These are phyloP conservation scores for Amphipoea oculea DNA, from an alignment of 2,888 invertebrate genomes.

Conservation along the genomic window DNA sequence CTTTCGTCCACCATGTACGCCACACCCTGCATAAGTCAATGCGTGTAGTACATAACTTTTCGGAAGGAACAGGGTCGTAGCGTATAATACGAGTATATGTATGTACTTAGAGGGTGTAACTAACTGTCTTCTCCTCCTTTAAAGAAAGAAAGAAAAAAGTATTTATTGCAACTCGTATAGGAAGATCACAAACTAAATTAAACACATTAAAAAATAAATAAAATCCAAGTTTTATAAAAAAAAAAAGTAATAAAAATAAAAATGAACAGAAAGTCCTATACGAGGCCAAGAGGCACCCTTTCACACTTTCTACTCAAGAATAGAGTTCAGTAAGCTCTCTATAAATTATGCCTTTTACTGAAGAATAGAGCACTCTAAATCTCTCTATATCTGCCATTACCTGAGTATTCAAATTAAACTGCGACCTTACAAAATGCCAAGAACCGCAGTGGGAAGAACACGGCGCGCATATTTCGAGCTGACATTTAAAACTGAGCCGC, in stretches of 20 bases:
- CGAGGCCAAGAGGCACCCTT: too few relatives aligned
- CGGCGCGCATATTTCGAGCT: conserved; percentile 5
- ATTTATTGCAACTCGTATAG: too few relatives aligned
- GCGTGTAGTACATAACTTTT: not conserved
- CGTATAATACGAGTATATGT: too few relatives aligned
- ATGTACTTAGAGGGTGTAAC: too few relatives aligned
- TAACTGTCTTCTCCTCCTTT: not conserved
- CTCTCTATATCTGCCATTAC: not conserved
- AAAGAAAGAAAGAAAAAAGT: too few relatives aligned
- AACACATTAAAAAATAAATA: too few relatives aligned
- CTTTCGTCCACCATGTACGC: too few relatives aligned
- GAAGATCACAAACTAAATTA: too few relatives aligned
- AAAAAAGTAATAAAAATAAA: too few relatives aligned
- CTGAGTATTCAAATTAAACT: not conserved
- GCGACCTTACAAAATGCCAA: conserved; percentile 15
- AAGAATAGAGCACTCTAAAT: not conserved
- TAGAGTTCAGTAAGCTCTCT: not conserved
- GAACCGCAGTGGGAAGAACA: not conserved
- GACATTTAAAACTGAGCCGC: conserved; percentile 39
- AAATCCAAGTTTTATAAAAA: too few relatives aligned
- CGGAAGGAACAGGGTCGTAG: not conserved
- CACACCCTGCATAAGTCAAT: too few relatives aligned
- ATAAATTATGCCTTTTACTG: not conserved
- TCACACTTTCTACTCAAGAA: not conserved
- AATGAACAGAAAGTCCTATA: too few relatives aligned